Conservation (phyloP, 1,140 invertebrate genomes). For the Monomorium pharaonis region DNA sequence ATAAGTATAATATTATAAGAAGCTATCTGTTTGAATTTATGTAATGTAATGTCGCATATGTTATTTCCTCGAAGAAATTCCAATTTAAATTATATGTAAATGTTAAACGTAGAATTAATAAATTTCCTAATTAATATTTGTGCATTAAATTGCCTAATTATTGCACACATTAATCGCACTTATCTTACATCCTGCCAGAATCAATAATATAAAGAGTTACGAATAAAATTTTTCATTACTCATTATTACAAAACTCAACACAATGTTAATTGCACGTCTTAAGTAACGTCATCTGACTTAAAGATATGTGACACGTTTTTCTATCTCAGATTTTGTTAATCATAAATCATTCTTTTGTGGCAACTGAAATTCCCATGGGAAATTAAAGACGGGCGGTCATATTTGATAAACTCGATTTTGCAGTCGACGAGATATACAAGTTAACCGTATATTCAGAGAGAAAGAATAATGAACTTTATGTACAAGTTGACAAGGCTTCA, state of each 20-base stretch:
- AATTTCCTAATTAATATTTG: background rate
- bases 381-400: slow-evolving; percentile 17
- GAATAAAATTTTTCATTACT: background rate
- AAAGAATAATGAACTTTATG: background rate
- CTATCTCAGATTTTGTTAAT: background rate
- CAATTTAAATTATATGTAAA: background rate
- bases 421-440: slow-evolving; percentile 24
- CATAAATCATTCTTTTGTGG: background rate
- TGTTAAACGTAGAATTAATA: background rate
- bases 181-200: background rate
- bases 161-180: background rate
- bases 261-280: slow-evolving; percentile 22
- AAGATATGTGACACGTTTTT: background rate
- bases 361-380: slow-evolving; percentile 29
- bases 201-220: background rate
- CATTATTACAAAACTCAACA: background rate
- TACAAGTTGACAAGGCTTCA: background rate
- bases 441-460: background rate
- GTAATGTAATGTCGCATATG: background rate
- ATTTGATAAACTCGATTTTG: slow-evolving; percentile 16
- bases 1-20: slow-evolving; percentile 30
- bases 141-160: background rate
- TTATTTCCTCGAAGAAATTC: background rate
- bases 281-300: background rate
- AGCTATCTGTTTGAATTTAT: background rate